Evolutionary conservation across 2,888 invertebrate species (phyloP), one percentile per base, ranked within the genome.

Genomic region (Amphipoea lucens): DNA sequence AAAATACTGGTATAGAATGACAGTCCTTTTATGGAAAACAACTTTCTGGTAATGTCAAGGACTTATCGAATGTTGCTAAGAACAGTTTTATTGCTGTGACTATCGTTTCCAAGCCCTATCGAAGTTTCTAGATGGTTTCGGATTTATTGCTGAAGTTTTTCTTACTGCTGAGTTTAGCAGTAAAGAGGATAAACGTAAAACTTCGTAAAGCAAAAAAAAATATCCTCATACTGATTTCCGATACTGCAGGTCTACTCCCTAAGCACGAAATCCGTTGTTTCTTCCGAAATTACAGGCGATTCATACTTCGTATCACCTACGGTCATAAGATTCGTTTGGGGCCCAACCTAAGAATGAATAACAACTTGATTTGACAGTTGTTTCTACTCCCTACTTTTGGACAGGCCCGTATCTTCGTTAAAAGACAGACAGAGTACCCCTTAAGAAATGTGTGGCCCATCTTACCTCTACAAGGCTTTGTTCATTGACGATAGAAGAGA

Each of bases 1-100:
- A 54, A 60, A 48, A 65, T 51, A 66, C 63, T 60, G 51, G 68
- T 77, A 73, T 70, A 75, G 17, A 75, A 78, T 83, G 45, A 63
- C 12, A 63, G 74, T 70, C 78, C 83, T 75, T 87, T 83, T 73
- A 78, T 70, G 78, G 75, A 75, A 57, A 87, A 78, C 84, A 73
- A 78, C 78, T 83, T 78, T 86, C 74, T 78, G 87, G 69, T 84
- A 84, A 83, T 87, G 84, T 87, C 87, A 87, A 83, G 87, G 84
- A 83, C 70, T 60, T 78, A 72, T 68, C 60, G 74, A 73, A 75
- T 65, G 62, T 65, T 84, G 73, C 23, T 65, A 48, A 51, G 60
- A 70, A 45, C 54, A 60, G 36, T 83, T 77, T 83, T 73, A 75
- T 83, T 69, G 48, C 62, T 65, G 11, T 48, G 23, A 42, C 40